A percentile compares a stretch with the other conserved stretches of the same genome.
These are phyloP conservation scores for Chionodraco myersi DNA, from an alignment of 2,113 vertebrate species.

Conservation along the genomic window DNA sequence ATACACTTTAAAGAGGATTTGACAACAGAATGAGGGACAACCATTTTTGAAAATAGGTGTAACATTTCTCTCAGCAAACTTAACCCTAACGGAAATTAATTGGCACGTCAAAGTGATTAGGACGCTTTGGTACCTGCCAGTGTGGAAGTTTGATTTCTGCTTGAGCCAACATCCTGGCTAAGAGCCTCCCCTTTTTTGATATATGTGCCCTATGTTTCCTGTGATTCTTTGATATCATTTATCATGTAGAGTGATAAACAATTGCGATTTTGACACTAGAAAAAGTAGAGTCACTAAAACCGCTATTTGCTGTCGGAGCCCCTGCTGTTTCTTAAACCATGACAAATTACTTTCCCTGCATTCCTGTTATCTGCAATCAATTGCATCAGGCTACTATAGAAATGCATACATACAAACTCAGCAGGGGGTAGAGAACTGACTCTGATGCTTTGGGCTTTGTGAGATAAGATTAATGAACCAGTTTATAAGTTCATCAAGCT, in stretches of 20 bases:
- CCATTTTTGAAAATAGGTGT: too few species aligned
- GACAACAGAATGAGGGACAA: too few species aligned
- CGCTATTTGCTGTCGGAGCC: constrained; percentile 4
- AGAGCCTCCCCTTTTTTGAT: not conserved
- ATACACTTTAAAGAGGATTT: too few species aligned
- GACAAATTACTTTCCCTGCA: constrained; percentile 38
- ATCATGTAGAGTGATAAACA: constrained; percentile 1
- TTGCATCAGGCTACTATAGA: constrained; percentile 4
- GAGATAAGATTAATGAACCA: constrained; percentile 42
- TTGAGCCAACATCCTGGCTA: not conserved
- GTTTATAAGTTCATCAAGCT: constrained; percentile 25
- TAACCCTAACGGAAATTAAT: too few species aligned
- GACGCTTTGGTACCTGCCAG: too few species aligned
- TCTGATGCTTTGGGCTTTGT: constrained; percentile 28
- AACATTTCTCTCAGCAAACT: too few species aligned
- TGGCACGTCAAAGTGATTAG: too few species aligned
- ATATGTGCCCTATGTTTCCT: not conserved
- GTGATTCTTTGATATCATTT: not conserved
- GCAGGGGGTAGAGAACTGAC: constrained; percentile 25
- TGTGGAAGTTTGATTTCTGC: not conserved
- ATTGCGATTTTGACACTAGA: constrained; percentile 21
- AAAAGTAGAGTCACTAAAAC: not conserved
- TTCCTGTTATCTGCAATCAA: constrained; percentile 41
- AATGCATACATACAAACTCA: constrained; percentile 28
- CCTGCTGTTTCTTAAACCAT: constrained; percentile 45